Conservation (phyloP, 2,888 invertebrate genomes). For the Acanthococcus lagerstroemiae region DNA sequence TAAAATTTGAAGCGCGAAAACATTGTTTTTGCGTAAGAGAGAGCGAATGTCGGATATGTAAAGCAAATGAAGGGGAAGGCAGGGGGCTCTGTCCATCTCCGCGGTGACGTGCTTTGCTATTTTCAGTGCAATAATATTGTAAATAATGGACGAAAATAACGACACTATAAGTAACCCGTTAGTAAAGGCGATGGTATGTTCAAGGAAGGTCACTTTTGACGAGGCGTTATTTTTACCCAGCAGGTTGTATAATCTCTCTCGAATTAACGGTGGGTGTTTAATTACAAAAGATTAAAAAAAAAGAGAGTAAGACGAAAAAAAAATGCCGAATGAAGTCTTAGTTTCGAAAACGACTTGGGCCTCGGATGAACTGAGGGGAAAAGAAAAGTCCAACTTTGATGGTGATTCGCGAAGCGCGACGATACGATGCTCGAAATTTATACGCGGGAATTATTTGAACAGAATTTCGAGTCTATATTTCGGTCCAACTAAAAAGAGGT, state of each 20-base stretch:
- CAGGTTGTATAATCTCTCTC: background rate
- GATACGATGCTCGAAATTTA: too few species aligned
- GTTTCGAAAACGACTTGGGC: too few species aligned
- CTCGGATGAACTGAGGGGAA: too few species aligned
- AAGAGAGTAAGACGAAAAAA: too few species aligned
- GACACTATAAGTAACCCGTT: slow-evolving; percentile 25
- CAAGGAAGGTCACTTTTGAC: slow-evolving; percentile 16
- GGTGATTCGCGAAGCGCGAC: too few species aligned
- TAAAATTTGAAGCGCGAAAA: background rate
- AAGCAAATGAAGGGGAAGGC: background rate
- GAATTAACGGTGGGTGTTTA: background rate
- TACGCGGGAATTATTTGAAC: too few species aligned
- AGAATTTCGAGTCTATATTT: too few species aligned
- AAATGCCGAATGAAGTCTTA: too few species aligned
- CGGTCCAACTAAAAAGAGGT: too few species aligned
- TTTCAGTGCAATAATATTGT: slow-evolving; percentile 24
- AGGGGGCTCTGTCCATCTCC: background rate
- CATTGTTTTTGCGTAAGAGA: background rate
- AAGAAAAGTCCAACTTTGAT: too few species aligned
- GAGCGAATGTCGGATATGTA: background rate
- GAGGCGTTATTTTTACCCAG: slow-evolving; percentile 26
- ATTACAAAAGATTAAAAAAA: too few species aligned
- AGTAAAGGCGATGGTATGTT: slow-evolving; percentile 27
- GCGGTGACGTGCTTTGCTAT: slow-evolving; percentile 20
- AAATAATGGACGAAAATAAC: slow-evolving; percentile 24